Percentiles rank a stretch among this genome's conserved stretches.
Conservation (phyloP, 1,140 invertebrate species). For the Meloidogyne hapla region DNA sequence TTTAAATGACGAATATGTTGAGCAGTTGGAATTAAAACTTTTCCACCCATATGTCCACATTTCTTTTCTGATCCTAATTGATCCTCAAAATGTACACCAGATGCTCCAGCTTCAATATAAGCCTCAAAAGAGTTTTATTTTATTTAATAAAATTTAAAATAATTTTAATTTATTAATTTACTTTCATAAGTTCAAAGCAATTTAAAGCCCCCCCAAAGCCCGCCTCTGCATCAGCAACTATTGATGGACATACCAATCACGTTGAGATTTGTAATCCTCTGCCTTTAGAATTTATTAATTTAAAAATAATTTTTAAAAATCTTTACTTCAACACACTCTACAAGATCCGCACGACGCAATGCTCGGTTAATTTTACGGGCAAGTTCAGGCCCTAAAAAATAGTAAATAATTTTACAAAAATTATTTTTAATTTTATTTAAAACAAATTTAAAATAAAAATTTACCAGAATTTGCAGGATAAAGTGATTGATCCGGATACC, state of each 20-base stretch:
- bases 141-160: not conserved
- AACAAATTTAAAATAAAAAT: no score
- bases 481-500: slow-evolving; percentile 65
- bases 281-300: slow-evolving; percentile 34
- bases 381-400: slow-evolving; percentile 54
- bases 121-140: slow-evolving; percentile 43
- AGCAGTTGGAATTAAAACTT: slow-evolving; percentile 64
- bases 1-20: slow-evolving; percentile 65
- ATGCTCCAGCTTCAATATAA: slow-evolving; percentile 65
- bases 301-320: not conserved
- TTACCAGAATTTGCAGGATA: slow-evolving; percentile 64
- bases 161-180: no score
- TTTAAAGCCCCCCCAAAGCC: slow-evolving; percentile 65
- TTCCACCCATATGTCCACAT: slow-evolving; percentile 66
- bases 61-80: slow-evolving; percentile 65
- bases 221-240: slow-evolving; percentile 66
- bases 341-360: slow-evolving; percentile 62
- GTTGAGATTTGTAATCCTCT: slow-evolving; percentile 57
- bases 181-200: slow-evolving; percentile 65
- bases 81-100: slow-evolving; percentile 66
- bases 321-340: slow-evolving; percentile 34
- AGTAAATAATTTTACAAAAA: no score
- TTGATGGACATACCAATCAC: slow-evolving; percentile 65
- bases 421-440: no score
- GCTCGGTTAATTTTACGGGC: slow-evolving; percentile 64